Evolutionary conservation across 2,113 vertebrate genomes (phyloP).

Genomic region (Benitochromis conjunctus): DNA sequence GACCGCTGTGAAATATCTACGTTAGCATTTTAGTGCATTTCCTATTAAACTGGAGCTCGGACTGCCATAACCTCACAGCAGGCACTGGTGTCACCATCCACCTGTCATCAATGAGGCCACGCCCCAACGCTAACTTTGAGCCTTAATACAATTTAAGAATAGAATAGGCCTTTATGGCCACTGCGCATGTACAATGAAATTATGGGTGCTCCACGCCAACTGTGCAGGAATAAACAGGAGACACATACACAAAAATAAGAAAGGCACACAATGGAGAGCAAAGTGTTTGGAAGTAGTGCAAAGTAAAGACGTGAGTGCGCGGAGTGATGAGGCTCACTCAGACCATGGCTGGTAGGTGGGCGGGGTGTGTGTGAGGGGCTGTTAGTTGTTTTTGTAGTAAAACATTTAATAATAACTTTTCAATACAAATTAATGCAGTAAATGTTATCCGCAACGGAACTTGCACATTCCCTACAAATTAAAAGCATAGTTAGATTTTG

Average conservation of each 20-base stretch:
- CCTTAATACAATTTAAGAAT: not conserved
- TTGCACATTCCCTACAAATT: not conserved
- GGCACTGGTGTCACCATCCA: too few species aligned
- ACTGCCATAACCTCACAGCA: not conserved
- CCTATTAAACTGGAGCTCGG: not conserved
- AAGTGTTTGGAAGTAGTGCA: too few species aligned
- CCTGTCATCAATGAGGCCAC: not conserved
- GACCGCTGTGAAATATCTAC: not conserved
- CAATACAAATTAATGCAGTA: not conserved
- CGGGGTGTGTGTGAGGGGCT: too few species aligned
- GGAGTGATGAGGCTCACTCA: too few species aligned
- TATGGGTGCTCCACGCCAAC: not conserved
- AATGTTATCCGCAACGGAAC: not conserved
- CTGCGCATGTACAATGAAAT: too few species aligned
- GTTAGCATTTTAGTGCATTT: not conserved
- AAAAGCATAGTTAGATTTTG: not conserved
- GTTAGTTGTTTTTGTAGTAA: too few species aligned
- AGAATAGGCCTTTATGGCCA: too few species aligned
- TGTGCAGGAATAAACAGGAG: not conserved
- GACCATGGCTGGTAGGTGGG: too few species aligned
- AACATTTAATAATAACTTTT: too few species aligned
- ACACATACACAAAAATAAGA: not conserved
- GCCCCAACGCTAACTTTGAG: not conserved
- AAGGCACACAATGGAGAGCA: not conserved
- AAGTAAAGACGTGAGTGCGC: too few species aligned